phyloP scores from a whole-genome alignment of 2,797 vertebrate species.

The Macrochelys suwanniensis region DNA sequence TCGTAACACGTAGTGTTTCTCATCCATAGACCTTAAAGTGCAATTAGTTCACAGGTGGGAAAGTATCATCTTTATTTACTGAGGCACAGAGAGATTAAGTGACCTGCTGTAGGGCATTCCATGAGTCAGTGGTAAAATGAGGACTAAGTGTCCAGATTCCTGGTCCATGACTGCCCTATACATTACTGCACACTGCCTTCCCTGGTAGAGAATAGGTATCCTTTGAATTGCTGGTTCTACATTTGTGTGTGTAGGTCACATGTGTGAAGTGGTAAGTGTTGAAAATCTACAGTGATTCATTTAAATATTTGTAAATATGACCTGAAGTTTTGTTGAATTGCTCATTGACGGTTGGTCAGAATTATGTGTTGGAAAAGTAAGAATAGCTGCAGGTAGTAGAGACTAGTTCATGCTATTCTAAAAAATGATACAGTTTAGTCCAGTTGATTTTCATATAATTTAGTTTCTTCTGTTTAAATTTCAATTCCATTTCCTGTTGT shows the following conservation, averaged over 20 bases:
- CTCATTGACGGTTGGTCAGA: conserved; percentile 3
- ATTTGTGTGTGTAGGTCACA: neutral
- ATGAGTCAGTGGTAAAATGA: conserved; percentile 50
- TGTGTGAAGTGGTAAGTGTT: conserved; percentile 62
- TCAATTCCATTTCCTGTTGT: neutral
- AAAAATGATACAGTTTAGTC: conserved; percentile 11
- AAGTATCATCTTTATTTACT: conserved; percentile 51
- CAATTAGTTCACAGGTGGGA: conserved; percentile 58
- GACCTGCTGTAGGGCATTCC: conserved; percentile 46
- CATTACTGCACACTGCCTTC: neutral
- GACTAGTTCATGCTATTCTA: conserved; percentile 40
- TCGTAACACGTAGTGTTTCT: conserved; percentile 38
- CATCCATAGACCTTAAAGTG: conserved; percentile 53
- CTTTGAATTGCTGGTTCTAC: conserved; percentile 30
- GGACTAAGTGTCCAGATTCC: neutral
- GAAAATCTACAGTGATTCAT: neutral
- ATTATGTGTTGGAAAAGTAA: neutral
- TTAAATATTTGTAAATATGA: conserved; percentile 40
- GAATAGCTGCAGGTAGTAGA: neutral
- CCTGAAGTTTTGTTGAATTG: neutral
- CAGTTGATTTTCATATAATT: neutral
- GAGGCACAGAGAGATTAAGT: conserved; percentile 42
- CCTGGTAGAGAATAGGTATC: neutral
- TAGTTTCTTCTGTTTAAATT: conserved; percentile 16
- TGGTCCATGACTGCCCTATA: neutral